Evolutionary conservation across 1,140 invertebrate species (phyloP), one percentile per base, ranked within the genome.

Genomic region (Trichonephila clavipes): DNA sequence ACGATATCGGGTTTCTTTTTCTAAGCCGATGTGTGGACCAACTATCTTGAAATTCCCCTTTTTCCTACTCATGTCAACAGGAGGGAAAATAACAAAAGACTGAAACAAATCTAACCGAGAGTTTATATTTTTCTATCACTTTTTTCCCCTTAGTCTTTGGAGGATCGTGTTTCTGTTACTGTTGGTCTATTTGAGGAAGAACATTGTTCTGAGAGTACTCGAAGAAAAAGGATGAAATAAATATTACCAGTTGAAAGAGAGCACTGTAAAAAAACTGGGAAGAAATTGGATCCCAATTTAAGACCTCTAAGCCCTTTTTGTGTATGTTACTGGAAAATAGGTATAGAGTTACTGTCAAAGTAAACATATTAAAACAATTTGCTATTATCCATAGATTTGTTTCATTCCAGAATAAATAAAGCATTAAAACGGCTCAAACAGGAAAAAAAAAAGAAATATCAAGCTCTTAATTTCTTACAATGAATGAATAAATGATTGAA

Each of bases 21-120:
- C 72, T 77, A 77, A 77, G 14, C 72, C 72, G 72, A 77, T 77
- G 28, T 77, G 34, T 28, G 72, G 34, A 77, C 72, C 72, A 77
- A 77, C 72, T 40, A 77, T 34, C 24, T 40, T 34, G 19, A 40
- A 34, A 40, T 40, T 14, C 72, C 16, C 6, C 14, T 40, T 40
- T 77, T 34, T 18, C 34, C 28, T 18, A 34, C 28, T 77, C 28
- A 28, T 77, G 72, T 77, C 34, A 77, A 77, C 34, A 77, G 18
- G 18, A 18, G 18, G 28, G 28, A 6, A 16, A 18, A 18, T 0
- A 6, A 34, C 14, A 34, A 40, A 34, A 19, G 14, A 18, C 69
- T 77, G 69, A 77, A 77, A 34, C 72, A 40, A 77, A 77, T 40
- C 72, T 19, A 77, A 40, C 28, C 14, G 16, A 77, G 72, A 77